A percentile compares a stretch with the other conserved stretches of the same genome.
These are phyloP conservation scores for Bos javanicus DNA, from an alignment of 2,113 vertebrate genomes.

Conservation along the genomic window DNA sequence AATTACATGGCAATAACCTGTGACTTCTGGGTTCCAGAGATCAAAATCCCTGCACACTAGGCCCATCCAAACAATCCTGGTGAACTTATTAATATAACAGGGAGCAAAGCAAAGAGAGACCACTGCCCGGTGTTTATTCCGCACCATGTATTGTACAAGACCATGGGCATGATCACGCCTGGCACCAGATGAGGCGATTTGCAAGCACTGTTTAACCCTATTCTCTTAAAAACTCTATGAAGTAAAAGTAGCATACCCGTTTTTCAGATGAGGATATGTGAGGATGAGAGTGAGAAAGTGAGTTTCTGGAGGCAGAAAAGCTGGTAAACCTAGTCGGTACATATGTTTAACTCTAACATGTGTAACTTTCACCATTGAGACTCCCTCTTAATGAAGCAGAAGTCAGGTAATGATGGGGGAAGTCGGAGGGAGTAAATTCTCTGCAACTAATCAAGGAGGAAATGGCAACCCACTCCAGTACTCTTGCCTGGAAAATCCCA, in stretches of 20 bases:
- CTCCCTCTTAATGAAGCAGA: neutral
- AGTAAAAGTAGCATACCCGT: neutral
- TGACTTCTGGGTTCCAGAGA: neutral
- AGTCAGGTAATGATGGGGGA: neutral
- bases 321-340: neutral
- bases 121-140: neutral
- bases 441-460: neutral
- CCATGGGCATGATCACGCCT: fast-evolving
- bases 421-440: neutral
- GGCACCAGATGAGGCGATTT: fast-evolving
- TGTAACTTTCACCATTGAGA: neutral
- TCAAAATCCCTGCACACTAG: neutral
- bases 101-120: neutral
- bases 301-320: neutral
- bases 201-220: neutral
- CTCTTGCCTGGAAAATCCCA: neutral
- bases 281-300: neutral
- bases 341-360: neutral
- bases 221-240: neutral
- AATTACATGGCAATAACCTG: neutral
- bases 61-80: neutral
- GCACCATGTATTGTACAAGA: neutral
- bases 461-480: neutral
- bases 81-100: neutral
- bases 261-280: neutral